Base-by-base conservation (phyloP, 2,888 invertebrate genomes). In the Nymphalis urticae region DNA sequence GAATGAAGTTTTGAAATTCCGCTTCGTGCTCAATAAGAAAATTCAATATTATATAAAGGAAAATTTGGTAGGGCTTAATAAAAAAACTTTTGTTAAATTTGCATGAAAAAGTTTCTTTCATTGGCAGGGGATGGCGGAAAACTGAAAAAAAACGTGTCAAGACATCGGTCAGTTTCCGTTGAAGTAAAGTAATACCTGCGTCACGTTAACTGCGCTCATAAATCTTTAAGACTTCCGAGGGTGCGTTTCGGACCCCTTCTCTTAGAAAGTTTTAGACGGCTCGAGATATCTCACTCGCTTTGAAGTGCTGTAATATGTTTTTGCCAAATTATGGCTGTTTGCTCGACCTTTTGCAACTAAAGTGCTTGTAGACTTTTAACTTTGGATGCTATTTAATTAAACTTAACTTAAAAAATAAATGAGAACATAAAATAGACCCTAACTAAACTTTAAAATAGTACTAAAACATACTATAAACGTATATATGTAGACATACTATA, bases 121-220 rank as follows among this genome's bases (percentile, higher is more conserved):
- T 36, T 62, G 9, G 17, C 36, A 32, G 24, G 32, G 48, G 51
- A 56, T 7, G 32, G 24, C 32, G 62, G 51, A 66, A 42, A 6
- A 36, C 21, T 21, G 54, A 21, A 66, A 70, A 71, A 75, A 79
- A 76, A 82, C 78, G 79, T 78, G 72, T 27, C 27, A 75, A 78
- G 73, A 80, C 81, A 82, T 82, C 81, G 87, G 88, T 87, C 86
- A 87, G 84, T 83, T 82, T 83, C 75, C 78, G 76, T 77, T 75
- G 73, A 75, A 74, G 75, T 73, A 76, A 75, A 80, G 82, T 87
- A 89, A 89, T 90, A 89, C 88, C 89, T 89, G 86, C 84, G 86
- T 87, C 86, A 85, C 84, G 83, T 82, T 88, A 88, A 89, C 87
- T 85, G 83, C 81, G 79, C 74, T 82, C 82, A 89, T 91, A 90